Evolutionary conservation across 1,140 invertebrate genomes (phyloP), one percentile per base, ranked within the genome.

Genomic region (Panagrolaimus sp.): DNA sequence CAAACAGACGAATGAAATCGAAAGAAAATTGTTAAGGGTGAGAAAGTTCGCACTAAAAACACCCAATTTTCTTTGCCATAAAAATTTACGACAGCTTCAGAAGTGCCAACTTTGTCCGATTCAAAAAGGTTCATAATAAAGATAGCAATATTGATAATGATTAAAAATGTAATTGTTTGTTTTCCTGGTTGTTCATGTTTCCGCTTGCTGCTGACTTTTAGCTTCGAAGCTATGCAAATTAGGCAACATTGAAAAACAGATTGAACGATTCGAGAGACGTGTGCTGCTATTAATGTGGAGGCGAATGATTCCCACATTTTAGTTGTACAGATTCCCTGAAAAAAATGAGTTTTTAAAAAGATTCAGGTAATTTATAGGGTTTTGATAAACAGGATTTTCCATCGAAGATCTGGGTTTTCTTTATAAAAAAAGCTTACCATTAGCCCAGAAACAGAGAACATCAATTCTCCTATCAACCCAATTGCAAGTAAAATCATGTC

Each of bases 101-200:
- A 79, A 38, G 31, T 38, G 23, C 80, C 73, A 42, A 31, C 23
- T 65, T 76, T 79, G 71, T 81, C 76, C 1, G 76, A 70, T 67
- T 81, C 78, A 42, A 83, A 73, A n/a, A 76, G 82, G 62, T 83
- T 76, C 27, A 82, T 83, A 47, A 83, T 78, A 61, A 82, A 82
- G 13, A 82, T 65, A 16, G 81, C 77, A 9, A 83, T 69, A 68
- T 82, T 82, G 7, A 81, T 75, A 3, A 82, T 75, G 4, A 83
- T 68, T 16, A 82, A 66, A 63, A 82, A 82, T n/a, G 80, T 82
- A 25, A 82, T 78, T 46, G 80, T 74, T 68, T 82, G 81, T 63
- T 82, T 82, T 38, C 80, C 80, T 0, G 78, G 76, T 63, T 81
- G 83, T 13, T 67, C 20, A 9, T 70, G 68, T 0, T 72, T 70